Conservation (phyloP, 2,888 invertebrate species). For the Clitarchus hookeri region DNA sequence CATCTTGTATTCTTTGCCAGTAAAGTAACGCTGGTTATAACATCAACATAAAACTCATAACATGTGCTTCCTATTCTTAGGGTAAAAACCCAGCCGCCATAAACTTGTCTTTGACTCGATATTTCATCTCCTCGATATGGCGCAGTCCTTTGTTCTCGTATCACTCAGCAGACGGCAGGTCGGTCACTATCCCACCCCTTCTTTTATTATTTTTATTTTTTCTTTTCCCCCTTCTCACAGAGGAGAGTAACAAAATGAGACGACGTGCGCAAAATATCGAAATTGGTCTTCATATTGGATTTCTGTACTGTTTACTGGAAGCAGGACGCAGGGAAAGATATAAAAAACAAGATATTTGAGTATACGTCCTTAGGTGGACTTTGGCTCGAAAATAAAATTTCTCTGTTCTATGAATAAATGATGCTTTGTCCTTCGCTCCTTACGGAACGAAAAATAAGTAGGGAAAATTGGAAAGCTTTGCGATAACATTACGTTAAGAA, state of each 20-base stretch:
- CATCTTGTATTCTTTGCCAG: neutral
- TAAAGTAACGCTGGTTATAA: neutral
- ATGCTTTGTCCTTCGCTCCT: neutral
- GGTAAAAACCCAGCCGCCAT: neutral
- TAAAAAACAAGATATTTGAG: neutral
- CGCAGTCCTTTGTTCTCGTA: neutral
- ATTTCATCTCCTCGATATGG: neutral
- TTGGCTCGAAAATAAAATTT: neutral
- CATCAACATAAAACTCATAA: conserved; percentile 14
- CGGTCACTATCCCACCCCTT: conserved; percentile 6
- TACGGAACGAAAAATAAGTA: neutral
- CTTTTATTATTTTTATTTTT: neutral
- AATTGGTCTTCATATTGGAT: conserved; percentile 5
- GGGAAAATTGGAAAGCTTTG: neutral
- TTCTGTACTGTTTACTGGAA: neutral
- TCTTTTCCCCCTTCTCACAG: neutral
- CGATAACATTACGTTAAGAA: no score
- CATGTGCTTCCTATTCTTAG: neutral
- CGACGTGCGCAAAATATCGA: conserved; percentile 14
- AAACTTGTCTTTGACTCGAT: conserved; percentile 9
- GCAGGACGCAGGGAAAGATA: conserved; percentile 2
- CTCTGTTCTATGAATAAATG: neutral
- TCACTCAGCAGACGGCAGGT: neutral
- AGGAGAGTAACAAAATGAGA: conserved; percentile 2
- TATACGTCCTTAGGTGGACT: conserved; percentile 1